phyloP scores from a whole-genome alignment of 2,888 invertebrate genomes.

The Callyntrura guangdongensis region DNA sequence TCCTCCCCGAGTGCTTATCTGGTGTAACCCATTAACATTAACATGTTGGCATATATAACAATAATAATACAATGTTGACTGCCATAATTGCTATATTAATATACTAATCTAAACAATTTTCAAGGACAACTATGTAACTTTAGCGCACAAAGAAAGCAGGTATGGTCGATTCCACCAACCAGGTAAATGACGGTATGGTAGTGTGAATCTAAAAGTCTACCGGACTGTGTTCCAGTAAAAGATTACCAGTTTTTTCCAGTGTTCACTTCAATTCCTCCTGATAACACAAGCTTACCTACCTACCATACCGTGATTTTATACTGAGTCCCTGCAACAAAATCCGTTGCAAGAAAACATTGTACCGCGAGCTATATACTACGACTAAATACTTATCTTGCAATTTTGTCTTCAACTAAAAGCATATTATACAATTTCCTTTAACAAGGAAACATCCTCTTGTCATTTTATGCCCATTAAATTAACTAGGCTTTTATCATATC shows the following conservation, averaged over 20 bases:
- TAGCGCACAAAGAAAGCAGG: not conserved
- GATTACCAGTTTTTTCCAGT: not conserved
- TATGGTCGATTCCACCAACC: not conserved
- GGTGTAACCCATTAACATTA: not conserved
- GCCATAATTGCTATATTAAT: too few species aligned
- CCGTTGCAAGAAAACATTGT: not conserved
- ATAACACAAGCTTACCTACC: not conserved
- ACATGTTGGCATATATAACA: not conserved
- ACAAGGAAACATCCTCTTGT: too few species aligned
- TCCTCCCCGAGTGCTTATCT: too few species aligned
- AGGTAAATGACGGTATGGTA: too few species aligned
- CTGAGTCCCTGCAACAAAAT: not conserved
- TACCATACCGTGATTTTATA: not conserved
- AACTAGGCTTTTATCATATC: too few species aligned
- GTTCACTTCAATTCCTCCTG: not conserved
- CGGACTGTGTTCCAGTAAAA: too few species aligned
- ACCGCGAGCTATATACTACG: not conserved
- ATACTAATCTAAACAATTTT: slow-evolving; percentile 7
- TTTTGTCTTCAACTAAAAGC: too few species aligned
- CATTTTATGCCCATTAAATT: too few species aligned
- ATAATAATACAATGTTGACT: not conserved
- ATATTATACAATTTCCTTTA: too few species aligned
- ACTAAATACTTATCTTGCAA: too few species aligned
- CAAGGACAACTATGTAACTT: slow-evolving; percentile 1
- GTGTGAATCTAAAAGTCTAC: not conserved